phyloP scores from a whole-genome alignment of 2,888 invertebrate genomes.

The Melanostoma scalare region DNA sequence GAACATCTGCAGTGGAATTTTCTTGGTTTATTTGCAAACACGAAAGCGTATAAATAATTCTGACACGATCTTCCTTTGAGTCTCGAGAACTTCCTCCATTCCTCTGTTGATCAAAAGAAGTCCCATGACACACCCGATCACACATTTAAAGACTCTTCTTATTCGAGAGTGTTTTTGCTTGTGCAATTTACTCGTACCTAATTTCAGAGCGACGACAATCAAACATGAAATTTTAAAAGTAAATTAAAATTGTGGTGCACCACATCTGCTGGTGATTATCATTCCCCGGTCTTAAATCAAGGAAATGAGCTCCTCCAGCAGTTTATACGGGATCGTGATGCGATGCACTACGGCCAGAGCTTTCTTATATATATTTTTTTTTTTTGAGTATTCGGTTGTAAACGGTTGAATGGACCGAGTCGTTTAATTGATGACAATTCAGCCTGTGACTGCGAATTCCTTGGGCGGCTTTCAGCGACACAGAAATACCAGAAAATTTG shows the following conservation, averaged over 20 bases:
- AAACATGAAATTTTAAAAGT: slow-evolving; percentile 66
- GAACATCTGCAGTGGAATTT: slow-evolving; percentile 61
- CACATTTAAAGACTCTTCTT: slow-evolving; percentile 62
- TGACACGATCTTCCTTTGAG: slow-evolving; percentile 73
- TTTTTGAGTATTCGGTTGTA: slow-evolving; percentile 7
- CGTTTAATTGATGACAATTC: slow-evolving; percentile 72
- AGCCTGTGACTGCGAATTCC: slow-evolving; percentile 49
- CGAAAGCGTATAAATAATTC: slow-evolving; percentile 72
- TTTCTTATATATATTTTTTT: background rate
- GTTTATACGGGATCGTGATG: background rate
- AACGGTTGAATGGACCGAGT: slow-evolving; percentile 70
- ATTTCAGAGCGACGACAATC: slow-evolving; percentile 69
- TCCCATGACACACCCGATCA: slow-evolving; percentile 68
- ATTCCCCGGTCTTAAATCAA: slow-evolving; percentile 68
- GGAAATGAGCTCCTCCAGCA: slow-evolving; percentile 62
- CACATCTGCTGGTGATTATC: slow-evolving; percentile 73
- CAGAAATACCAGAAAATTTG: slow-evolving; percentile 57
- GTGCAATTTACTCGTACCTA: slow-evolving; percentile 37
- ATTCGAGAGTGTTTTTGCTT: slow-evolving; percentile 10
- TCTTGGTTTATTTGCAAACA: slow-evolving; percentile 67
- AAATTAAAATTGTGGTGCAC: slow-evolving; percentile 33
- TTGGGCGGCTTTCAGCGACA: slow-evolving; percentile 40
- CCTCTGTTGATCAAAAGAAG: slow-evolving; percentile 67
- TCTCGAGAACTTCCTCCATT: slow-evolving; percentile 71
- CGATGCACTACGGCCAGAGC: slow-evolving; percentile 7